Evolutionary conservation across 2,888 invertebrate genomes (phyloP), one percentile per base, ranked within the genome.

Genomic region (Drosophila testacea): DNA sequence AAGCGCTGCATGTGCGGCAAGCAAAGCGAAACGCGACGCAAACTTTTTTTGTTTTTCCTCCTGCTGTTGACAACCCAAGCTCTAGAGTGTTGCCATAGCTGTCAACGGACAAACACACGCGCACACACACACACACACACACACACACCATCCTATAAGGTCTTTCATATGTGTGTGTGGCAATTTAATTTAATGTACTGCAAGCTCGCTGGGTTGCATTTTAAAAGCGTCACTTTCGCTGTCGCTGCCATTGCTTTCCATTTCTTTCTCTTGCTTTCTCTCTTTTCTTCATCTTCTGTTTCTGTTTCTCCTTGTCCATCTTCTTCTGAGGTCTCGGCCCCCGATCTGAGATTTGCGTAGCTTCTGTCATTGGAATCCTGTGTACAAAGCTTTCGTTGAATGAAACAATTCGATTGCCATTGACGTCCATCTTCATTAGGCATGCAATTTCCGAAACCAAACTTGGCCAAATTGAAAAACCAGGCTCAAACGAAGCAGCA

Each of bases 371-470:
- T 65, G 64, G 39, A 56, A 56, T 57, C 41, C 41, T 62, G 55
- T 73, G 67, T 59, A 56, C 59, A 71, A 71, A 56, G 62, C 52
- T 44, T 54, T 56, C 63, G 55, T 46, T 54, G 74, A 77, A 77
- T 76, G 70, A 64, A 65, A 75, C 82, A 81, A 80, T 81, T 80
- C 73, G 76, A 83, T 83, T 83, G 76, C 63, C 72, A 71, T 74
- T 66, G 66, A 67, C 55, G 71, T 66, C 65, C 65, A 68, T 80
- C 79, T 83, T 84, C 74, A 84, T 83, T 83, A 84, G 81, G 84
- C 77, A 83, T 83, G 82, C 84, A 84, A 74, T 75, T 55, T 63
- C 63, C 50, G 36, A 55, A 69, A 47, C 64, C 48, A 69, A 70
- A 63, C 73, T 83, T 71, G 70, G 60, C 57, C 64, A 82, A 80